Percentiles rank a stretch among this genome's conserved stretches.
phyloP scores from a whole-genome alignment of 37 sponge, comb jelly and placozoan species.

The Agelas oroides region DNA sequence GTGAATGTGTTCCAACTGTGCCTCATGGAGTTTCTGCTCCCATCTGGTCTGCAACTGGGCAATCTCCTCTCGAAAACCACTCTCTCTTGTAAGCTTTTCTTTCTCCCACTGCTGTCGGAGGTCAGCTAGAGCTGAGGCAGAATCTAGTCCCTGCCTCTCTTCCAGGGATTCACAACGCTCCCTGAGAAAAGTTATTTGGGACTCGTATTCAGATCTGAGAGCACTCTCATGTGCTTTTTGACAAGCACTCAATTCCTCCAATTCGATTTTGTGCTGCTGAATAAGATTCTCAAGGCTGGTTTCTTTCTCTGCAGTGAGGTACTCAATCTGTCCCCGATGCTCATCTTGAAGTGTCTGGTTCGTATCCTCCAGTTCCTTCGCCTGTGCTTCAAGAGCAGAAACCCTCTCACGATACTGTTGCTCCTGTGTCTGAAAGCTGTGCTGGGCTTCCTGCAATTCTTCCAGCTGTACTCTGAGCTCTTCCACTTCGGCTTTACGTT shows the following conservation, averaged over 20 bases:
- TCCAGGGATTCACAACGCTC: background rate
- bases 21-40: constrained; percentile 11
- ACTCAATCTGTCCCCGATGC: too few relatives aligned
- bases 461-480: background rate
- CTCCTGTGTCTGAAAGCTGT: background rate
- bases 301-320: too few relatives aligned
- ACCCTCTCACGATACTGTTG: too few relatives aligned
- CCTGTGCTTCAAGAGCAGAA: too few relatives aligned
- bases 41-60: background rate
- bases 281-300: background rate
- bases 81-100: background rate
- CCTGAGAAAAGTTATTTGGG: constrained; percentile 1
- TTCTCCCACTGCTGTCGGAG: background rate
- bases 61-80: background rate
- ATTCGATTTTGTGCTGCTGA: background rate
- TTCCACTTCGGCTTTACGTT: background rate
- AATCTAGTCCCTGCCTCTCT: background rate
- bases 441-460: background rate
- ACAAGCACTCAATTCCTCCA: background rate
- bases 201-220: background rate
- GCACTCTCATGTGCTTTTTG: background rate
- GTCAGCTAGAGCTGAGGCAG: background rate
- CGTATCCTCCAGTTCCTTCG: too few relatives aligned
- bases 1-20: background rate
- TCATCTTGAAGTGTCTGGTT: too few relatives aligned